Base-by-base conservation (phyloP, 2,888 invertebrate species). In the Rhingia campestris region DNA sequence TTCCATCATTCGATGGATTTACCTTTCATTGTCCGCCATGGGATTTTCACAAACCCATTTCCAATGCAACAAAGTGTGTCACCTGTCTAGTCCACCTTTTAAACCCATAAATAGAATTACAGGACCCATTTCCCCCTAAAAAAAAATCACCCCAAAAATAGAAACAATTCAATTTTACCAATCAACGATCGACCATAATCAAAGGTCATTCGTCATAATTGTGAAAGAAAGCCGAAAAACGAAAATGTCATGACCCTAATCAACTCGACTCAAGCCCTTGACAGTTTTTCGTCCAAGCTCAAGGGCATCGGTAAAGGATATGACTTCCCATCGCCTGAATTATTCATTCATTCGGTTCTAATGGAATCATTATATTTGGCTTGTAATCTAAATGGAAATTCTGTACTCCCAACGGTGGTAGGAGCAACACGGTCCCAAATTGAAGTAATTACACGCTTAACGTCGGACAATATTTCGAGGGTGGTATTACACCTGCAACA, bases 331-430 rank as follows among this genome's bases (percentile, higher is more conserved):
- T 22, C 56, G 41, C 7, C 6, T 69, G 54, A 76, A 77, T 70
- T 56, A 76, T 76, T 76, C 61, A 76, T 76, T 14, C 56, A 33
- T 41, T 49, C 32, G 37, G 14, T 39, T 35, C 63, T 41, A 39
- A 75, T 67, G 47, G 67, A 53, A 53, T 43, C 66, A 59, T 75
- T 75, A 67, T 66, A 74, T 75, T 59, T 59, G 58, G 41, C 69
- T 63, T 54, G 54, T 54, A 63, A 69, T 76, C 63, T 69, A 69
- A 69, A 76, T 63, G 61, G 76, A 77, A 77, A 77, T 70, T 49
- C 22, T 3, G 4, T 45, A 49, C 32, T 32, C 7, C 35, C 32
- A 2, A 1, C 37, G 22, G 5, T 12, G 49, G 4, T 7, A 12
- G 5, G 3, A 14, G 30, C n/a, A 30, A 30, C 30, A 22, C 14